These are phyloP conservation scores for Rhabdornis inornatus DNA, from an alignment of 2,113 vertebrate genomes.

Conservation along the genomic window DNA sequence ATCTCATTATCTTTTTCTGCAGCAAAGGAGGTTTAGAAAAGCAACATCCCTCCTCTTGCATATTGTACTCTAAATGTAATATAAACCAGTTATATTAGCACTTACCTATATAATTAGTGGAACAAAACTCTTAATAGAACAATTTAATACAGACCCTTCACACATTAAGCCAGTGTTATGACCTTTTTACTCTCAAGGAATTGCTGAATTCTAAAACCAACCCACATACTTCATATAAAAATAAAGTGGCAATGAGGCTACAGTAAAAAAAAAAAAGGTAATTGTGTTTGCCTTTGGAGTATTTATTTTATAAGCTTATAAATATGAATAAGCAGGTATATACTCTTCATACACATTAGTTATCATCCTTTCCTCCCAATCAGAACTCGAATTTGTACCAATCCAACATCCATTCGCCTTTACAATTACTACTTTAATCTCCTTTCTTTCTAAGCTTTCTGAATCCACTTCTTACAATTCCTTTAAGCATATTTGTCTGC, in stretches of 20 bases:
- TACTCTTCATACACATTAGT: neutral
- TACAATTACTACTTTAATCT: neutral
- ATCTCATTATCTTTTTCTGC: conserved; percentile 46
- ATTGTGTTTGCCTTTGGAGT: neutral
- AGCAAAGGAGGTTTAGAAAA: conserved; percentile 29
- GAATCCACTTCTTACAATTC: neutral
- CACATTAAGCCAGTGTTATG: neutral
- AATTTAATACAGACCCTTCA: neutral
- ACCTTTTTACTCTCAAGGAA: neutral
- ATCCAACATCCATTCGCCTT: neutral
- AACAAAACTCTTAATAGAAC: conserved; percentile 2
- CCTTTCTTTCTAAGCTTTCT: neutral
- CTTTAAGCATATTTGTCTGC: neutral
- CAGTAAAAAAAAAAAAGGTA: neutral
- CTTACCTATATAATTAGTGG: conserved; percentile 17
- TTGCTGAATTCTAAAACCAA: neutral
- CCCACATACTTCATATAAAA: neutral
- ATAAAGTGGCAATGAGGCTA: neutral
- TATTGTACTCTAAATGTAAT: conserved; percentile 31
- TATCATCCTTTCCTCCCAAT: neutral
- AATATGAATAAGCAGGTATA: neutral
- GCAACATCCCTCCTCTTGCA: neutral
- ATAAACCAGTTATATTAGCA: conserved; percentile 36
- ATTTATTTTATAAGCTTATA: neutral
- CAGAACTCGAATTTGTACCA: neutral